Base-by-base conservation (phyloP, 2,797 vertebrate species). In the Enteromius anoplus region DNA sequence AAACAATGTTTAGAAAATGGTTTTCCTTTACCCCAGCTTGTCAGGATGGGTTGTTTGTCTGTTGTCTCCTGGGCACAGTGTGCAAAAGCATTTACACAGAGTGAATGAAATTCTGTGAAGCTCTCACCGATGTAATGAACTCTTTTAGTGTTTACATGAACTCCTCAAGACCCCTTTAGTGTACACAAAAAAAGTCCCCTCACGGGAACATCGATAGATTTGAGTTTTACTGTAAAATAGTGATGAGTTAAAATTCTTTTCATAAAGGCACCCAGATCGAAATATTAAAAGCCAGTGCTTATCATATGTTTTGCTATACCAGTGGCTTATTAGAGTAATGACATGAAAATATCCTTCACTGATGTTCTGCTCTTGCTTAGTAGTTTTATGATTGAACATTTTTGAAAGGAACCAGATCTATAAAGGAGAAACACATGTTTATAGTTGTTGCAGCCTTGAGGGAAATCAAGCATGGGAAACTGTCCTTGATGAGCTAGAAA, bases 51-150 rank as follows among this genome's bases (percentile, higher is more conserved):
- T 29, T 72, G 55, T 65, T 65, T 80, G 9, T 75, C 14, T 73
- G 69, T 72, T 79, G 34, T 45, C 19, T 62, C 42, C 72, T 15
- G 55, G 55, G 66, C 23, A 60, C 32, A 64, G 15, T 64, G 53
- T 81, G 70, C 78, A 55, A 40, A 34, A 81, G 42, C 23, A 11
- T 78, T 81, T 76, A 65, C 79, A 32, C 73, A 11, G 58, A 23
- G 26, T 82, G 68, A 82, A 78, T 58, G 37, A 77, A 77, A 72
- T 70, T 72, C 23, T 64, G n/a, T 51, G 34, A 29, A 32, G n/a
- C 64, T 40, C 40, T 85, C 76, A 70, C 37, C 26, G 55, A 60
- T 47, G 37, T 82, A 58, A 82, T 82, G 34, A 72, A 65, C 75
- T 55, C 32, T 51, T 62, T 45, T 32, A 45, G 32, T 85, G 45